phyloP scores from a whole-genome alignment of 1,140 invertebrate genomes.

The Drosophila rhopaloa region DNA sequence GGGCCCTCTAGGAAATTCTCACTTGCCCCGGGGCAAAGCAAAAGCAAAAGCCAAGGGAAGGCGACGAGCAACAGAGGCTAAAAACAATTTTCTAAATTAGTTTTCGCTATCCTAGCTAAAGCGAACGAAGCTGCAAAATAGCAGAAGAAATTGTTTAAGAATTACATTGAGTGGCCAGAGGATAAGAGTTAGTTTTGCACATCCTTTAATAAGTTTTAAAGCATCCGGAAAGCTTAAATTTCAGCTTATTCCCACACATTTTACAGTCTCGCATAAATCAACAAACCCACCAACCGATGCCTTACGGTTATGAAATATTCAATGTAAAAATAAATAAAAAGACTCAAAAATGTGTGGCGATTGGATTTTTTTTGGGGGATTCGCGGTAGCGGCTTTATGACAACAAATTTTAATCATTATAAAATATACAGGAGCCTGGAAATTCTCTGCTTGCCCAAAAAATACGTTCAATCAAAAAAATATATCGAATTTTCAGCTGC shows the following conservation, averaged over 20 bases:
- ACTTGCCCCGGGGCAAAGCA: slow-evolving; percentile 21
- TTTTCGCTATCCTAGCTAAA: slow-evolving; percentile 18
- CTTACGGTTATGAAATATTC: slow-evolving; percentile 32
- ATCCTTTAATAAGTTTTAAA: slow-evolving; percentile 30
- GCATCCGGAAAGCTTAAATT: slow-evolving; percentile 17
- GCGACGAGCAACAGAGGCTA: slow-evolving; percentile 43
- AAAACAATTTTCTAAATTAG: slow-evolving; percentile 79
- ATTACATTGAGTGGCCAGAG: slow-evolving; percentile 19
- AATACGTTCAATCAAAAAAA: slow-evolving; percentile 30
- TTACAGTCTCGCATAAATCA: slow-evolving; percentile 26
- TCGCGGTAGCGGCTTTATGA: slow-evolving; percentile 18
- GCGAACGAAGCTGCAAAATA: slow-evolving; percentile 15
- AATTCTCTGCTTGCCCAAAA: slow-evolving; percentile 17
- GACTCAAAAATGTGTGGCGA: neutral
- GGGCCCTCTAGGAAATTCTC: slow-evolving; percentile 44
- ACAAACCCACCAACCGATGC: slow-evolving; percentile 11
- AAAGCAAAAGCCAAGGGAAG: neutral
- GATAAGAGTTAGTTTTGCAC: slow-evolving; percentile 6
- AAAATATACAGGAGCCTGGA: slow-evolving; percentile 35
- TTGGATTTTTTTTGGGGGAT: slow-evolving; percentile 4
- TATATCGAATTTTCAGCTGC: slow-evolving; percentile 29
- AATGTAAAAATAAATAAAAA: slow-evolving; percentile 26
- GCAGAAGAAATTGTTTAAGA: slow-evolving; percentile 41
- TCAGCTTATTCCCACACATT: slow-evolving; percentile 3
- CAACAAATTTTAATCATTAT: slow-evolving; percentile 57